A percentile compares a stretch with the other conserved stretches of the same genome.
Evolutionary conservation across 2,888 invertebrate species (phyloP).

Genomic region (Pollenia labialis): DNA sequence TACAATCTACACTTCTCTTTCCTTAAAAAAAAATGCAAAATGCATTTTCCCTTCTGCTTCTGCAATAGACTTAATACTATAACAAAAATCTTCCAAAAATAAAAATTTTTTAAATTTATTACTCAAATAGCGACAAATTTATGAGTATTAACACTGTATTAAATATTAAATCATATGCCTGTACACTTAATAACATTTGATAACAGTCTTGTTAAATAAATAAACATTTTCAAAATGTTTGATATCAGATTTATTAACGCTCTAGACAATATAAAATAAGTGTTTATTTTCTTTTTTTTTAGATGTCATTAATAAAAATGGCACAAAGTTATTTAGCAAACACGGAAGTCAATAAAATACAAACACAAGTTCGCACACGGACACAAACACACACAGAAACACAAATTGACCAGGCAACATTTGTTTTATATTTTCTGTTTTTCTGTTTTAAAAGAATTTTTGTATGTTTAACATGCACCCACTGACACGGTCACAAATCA

Average conservation of each 20-base stretch:
- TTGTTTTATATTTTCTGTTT: neutral
- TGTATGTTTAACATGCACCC: neutral
- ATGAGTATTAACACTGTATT: no score
- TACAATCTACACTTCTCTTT: no score
- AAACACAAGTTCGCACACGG: neutral
- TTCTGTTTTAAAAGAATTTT: neutral
- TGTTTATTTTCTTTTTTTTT: neutral
- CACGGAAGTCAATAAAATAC: constrained; percentile 46
- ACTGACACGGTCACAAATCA: constrained; percentile 16
- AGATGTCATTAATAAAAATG: constrained; percentile 23
- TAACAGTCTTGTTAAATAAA: neutral
- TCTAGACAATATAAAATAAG: neutral
- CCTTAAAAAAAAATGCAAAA: no score
- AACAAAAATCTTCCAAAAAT: no score
- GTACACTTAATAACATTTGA: neutral
- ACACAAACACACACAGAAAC: constrained; percentile 1
- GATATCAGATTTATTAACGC: neutral
- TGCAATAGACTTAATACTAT: no score
- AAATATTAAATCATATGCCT: neutral
- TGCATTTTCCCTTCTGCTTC: no score
- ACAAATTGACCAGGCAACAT: constrained; percentile 16
- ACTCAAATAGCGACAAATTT: no score
- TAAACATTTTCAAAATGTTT: no score
- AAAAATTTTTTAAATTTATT: no score
- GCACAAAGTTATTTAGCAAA: constrained; percentile 35